Base-by-base conservation (phyloP, 64 coral and sea anemone genomes). In the Actinia equina region DNA sequence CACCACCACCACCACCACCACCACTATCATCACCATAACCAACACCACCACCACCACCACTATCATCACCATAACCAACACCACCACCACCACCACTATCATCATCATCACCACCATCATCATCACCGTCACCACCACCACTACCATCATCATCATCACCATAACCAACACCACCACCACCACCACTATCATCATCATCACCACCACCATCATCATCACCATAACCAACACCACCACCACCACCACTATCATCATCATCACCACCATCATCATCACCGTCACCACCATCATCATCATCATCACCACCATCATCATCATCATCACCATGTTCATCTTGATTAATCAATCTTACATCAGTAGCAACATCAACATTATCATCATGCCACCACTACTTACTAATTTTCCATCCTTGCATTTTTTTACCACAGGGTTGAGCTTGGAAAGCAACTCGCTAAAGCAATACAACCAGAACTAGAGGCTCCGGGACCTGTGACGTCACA, bases 391-490 rank as follows among this genome's bases (percentile, higher is more conserved):
- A 49, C 46, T 49, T 49, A 49, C 46, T 6, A 19, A 2, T 17
- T 60, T 60, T 19, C 17, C 59, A 60, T 6, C 59, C 15, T 60
- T 60, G 59, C 10, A 23, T 23, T 65, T 10, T 23, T 23, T n/a
- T 74, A 30, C 23, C 27, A 16, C 82, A 98, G 96, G 12, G 90
- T 99, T 43, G 93, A 95, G 81, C 94, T 99, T 10, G 97, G 97
- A 14, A 99, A 99, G 62, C 93, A 99, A 49, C 77, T 99, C 15
- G 97, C 97, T n/a, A 99, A 95, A 81, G 94, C 80, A 19, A 99
- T 99, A 23, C 97, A 99, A 59, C 97, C 97, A 51, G 97, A 99
- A 46, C 65, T 99, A 7, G 93, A 92, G 26, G 71, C 63, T 8
- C 44, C 81, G 16, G 82, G 55, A 17, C 53, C 59, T 23, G 97